Conservation (phyloP, 1,140 invertebrate species). For the Lordiphosa stackelbergi region DNA sequence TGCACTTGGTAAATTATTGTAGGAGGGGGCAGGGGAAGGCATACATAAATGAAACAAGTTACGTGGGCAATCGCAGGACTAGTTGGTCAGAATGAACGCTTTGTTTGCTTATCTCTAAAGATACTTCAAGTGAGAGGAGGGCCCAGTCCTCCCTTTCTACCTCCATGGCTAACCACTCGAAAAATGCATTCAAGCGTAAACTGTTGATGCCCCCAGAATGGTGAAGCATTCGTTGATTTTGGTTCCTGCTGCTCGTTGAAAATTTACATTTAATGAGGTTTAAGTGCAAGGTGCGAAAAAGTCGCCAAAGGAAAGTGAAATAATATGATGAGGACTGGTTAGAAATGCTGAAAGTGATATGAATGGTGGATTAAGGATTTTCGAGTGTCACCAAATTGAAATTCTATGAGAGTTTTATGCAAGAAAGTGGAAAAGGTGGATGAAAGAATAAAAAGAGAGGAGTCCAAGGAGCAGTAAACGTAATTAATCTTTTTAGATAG, state of each 20-base stretch:
- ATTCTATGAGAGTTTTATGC: too few relatives aligned
- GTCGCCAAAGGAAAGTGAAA: slow-evolving; percentile 6
- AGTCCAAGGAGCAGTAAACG: too few relatives aligned
- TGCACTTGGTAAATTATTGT: slow-evolving; percentile 30
- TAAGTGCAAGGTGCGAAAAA: slow-evolving; percentile 57
- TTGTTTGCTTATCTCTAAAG: too few relatives aligned
- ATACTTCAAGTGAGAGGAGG: too few relatives aligned
- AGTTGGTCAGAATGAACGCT: neutral
- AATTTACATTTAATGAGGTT: slow-evolving; percentile 73
- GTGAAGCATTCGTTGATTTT: slow-evolving; percentile 17
- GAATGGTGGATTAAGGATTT: too few relatives aligned
- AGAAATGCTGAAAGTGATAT: too few relatives aligned
- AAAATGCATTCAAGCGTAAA: slow-evolving; percentile 57
- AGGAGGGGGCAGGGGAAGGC: neutral
- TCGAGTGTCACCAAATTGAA: too few relatives aligned
- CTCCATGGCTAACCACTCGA: slow-evolving; percentile 47
- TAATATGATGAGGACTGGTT: neutral
- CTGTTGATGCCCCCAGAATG: slow-evolving; percentile 44
- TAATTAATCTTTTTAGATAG: too few relatives aligned
- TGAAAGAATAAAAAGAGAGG: too few relatives aligned
- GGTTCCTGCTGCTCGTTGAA: slow-evolving; percentile 19
- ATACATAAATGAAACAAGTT: slow-evolving; percentile 1
- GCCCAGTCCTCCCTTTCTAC: neutral
- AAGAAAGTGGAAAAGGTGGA: too few relatives aligned
- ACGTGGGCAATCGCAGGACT: slow-evolving; percentile 1